Evolutionary conservation across 2,113 vertebrate species (phyloP), one percentile per base, ranked within the genome.

Genomic region (Cathartes aura): DNA sequence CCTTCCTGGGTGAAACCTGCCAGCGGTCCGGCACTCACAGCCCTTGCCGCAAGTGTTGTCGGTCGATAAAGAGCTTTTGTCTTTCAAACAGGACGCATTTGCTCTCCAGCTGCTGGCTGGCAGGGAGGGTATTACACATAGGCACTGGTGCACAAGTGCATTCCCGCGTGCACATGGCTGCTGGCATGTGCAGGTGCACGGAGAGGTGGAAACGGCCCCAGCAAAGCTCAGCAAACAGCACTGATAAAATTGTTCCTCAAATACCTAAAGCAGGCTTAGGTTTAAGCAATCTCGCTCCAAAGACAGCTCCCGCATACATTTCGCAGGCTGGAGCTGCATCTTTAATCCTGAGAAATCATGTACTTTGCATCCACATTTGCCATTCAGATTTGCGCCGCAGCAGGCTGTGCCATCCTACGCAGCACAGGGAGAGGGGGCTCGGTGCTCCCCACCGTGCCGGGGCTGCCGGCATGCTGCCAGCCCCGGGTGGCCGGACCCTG

Each of bases 231-330:
- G 92, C 90, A 48, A 94, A 68, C 88, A 62, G 36, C 70, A 30
- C 93, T 0, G 74, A 93, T 94, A 68, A 90, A 93, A 94, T 83
- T 92, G 85, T 90, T 96, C 87, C 84, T 94, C 85, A 82, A 86
- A 82, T 43, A 82, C 81, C 81, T 91, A 90, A 94, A 96, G 90
- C 91, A 91, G 84, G 92, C 93, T 89, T 96, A 96, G 78, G 40
- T 94, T 97, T 59, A 67, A 93, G 70, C 73, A 12, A 59, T 71
- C 87, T 45, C 6, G 8, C 81, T 90, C 91, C 59, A 63, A 92
- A 91, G 94, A 43, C 87, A n/a, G 87, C 81, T 95, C 81, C 73
- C 1, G 29, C 84, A 56, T 24, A 6, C 64, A 8, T 75, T 68
- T 24, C 2, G 0, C 27, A 13, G 52, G 73, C 90, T 87, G 23